A percentile compares a stretch with the other conserved stretches of the same genome.
phyloP scores from a whole-genome alignment of 53 echinoderm and acorn worm species.

The Arbacia lixula region DNA sequence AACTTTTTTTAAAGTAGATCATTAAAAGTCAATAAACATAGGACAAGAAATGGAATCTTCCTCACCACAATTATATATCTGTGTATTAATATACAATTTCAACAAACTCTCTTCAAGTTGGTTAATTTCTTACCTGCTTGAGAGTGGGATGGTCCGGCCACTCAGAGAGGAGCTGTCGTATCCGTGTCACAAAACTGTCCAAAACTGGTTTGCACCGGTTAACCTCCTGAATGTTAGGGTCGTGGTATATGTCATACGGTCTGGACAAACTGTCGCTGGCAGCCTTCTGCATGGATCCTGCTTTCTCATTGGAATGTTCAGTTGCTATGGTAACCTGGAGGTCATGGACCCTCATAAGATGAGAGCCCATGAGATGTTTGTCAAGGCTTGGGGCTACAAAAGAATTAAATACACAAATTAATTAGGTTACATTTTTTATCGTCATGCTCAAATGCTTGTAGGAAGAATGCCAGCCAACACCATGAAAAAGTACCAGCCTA shows the following conservation, averaged over 20 bases:
- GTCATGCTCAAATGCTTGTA: neutral
- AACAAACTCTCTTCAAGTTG: too few species aligned
- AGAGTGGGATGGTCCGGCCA: slow-evolving; percentile 98
- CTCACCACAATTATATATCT: too few species aligned
- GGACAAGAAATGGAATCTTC: too few species aligned
- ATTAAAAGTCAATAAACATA: too few species aligned
- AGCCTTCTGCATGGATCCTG: slow-evolving; percentile 19
- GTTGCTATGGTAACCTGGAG: slow-evolving; percentile 69
- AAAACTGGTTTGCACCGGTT: slow-evolving; percentile 81
- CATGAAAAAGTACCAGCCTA: too few species aligned
- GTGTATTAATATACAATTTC: too few species aligned
- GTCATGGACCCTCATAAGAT: slow-evolving; percentile 68
- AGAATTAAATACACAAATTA: neutral
- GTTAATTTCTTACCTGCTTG: slow-evolving; percentile 77
- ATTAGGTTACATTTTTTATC: neutral
- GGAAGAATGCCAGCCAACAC: neutral
- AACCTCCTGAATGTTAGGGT: slow-evolving; percentile 75
- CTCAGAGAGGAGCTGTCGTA: slow-evolving; percentile 73
- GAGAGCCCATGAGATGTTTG: slow-evolving; percentile 67
- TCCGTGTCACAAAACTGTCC: slow-evolving; percentile 59
- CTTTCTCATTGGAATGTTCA: slow-evolving; percentile 25
- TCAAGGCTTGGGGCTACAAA: slow-evolving; percentile 47
- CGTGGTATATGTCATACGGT: slow-evolving; percentile 93
- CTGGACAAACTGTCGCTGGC: slow-evolving; percentile 28
- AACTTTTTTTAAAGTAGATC: too few species aligned